A percentile compares a stretch with the other conserved stretches of the same genome.
Evolutionary conservation across 2,797 vertebrate genomes (phyloP).

Genomic region (Neosilurus mollespiculum): DNA sequence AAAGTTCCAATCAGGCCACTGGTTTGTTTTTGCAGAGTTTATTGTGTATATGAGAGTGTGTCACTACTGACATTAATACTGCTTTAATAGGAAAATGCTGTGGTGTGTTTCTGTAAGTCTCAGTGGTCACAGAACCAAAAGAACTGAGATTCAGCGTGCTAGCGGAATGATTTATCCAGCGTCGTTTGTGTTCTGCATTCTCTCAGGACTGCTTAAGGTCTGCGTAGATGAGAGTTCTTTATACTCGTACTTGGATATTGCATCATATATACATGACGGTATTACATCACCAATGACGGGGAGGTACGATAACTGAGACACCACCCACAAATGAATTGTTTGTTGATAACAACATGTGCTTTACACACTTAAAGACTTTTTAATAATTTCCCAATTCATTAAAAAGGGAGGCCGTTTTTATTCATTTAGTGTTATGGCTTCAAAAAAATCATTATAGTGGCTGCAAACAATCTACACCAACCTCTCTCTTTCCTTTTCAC

Average conservation of each 20-base stretch:
- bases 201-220: not conserved
- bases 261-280: too few relatives aligned
- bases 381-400: not conserved
- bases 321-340: not conserved
- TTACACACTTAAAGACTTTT: too few relatives aligned
- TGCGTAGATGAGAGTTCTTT: not conserved
- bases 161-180: not conserved
- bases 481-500: not conserved
- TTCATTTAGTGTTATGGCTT: not conserved
- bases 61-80: not conserved
- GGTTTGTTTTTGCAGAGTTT: not conserved
- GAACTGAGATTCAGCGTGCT: not conserved
- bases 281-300: not conserved
- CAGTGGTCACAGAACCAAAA: not conserved
- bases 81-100: slow-evolving; percentile 2
- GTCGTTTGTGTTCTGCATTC: not conserved
- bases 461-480: not conserved
- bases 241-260: not conserved
- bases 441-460: not conserved
- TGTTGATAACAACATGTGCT: not conserved
- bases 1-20: not conserved
- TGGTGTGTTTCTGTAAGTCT: not conserved
- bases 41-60: not conserved
- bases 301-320: not conserved
- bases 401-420: not conserved